Conservation (phyloP, 2,113 vertebrate species). For the Osmerus mordax region DNA sequence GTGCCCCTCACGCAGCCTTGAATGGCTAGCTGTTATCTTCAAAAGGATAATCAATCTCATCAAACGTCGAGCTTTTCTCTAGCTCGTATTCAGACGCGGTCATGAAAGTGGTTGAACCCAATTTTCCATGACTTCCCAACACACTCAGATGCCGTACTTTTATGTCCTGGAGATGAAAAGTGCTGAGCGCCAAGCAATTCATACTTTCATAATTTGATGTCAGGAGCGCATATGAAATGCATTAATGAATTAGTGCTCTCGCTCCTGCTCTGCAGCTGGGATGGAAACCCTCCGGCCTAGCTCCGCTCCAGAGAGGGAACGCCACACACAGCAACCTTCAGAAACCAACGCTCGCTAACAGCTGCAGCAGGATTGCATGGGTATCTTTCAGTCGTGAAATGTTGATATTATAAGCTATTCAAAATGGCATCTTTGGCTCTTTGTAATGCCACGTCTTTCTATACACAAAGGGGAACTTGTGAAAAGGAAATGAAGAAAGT, state of each 20-base stretch:
- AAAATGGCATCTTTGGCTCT: neutral
- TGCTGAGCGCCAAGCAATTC: conserved; percentile 12
- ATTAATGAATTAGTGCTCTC: conserved; percentile 18
- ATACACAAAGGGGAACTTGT: neutral
- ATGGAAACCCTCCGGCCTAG: neutral
- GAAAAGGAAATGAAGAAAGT: no score
- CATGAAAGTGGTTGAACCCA: neutral
- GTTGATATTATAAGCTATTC: neutral
- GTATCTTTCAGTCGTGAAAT: neutral
- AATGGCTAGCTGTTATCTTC: neutral
- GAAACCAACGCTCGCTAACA: neutral
- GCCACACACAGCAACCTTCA: neutral
- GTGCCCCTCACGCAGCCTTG: neutral
- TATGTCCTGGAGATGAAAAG: conserved; percentile 11
- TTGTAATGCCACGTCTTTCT: neutral
- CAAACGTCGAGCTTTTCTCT: neutral
- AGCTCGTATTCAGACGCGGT: neutral
- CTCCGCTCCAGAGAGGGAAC: neutral
- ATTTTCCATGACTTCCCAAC: neutral
- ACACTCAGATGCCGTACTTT: neutral
- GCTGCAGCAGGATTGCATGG: neutral
- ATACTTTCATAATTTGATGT: conserved; percentile 17
- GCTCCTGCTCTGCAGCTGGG: conserved; percentile 13
- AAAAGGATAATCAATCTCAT: neutral
- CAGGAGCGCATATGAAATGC: conserved; percentile 24